These are phyloP conservation scores for Diphyllodes magnificus DNA, from an alignment of 2,113 vertebrate genomes.

Conservation along the genomic window DNA sequence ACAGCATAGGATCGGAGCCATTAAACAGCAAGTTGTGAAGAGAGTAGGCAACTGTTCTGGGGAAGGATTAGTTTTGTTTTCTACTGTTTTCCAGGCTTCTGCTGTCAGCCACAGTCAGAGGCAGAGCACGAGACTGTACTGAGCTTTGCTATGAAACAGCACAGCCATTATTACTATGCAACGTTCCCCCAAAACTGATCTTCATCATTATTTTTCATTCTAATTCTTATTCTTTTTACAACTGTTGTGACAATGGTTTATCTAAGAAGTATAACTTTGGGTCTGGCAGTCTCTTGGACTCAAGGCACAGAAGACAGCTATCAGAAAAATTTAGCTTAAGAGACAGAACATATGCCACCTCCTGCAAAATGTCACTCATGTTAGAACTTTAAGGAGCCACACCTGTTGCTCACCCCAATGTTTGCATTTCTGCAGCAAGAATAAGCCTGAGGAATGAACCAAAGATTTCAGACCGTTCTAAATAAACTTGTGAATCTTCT, in stretches of 20 bases:
- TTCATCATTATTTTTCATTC: background rate
- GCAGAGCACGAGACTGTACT: background rate
- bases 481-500: background rate
- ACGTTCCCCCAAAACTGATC: background rate
- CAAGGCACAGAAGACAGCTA: background rate
- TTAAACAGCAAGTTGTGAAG: background rate
- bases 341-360: background rate
- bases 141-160: background rate
- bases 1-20: rapidly evolving
- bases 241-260: background rate
- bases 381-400: background rate
- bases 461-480: background rate
- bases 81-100: background rate
- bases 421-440: background rate
- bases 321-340: background rate
- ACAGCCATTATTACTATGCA: background rate
- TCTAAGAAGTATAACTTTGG: background rate
- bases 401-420: background rate
- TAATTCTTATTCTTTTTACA: background rate
- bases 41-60: background rate
- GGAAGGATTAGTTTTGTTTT: background rate
- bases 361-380: background rate
- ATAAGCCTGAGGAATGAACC: background rate
- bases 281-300: background rate
- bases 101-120: background rate